A percentile compares a stretch with the other conserved stretches of the same genome.
These are phyloP conservation scores for Oceanodroma leucorhoa DNA, from an alignment of 2,797 vertebrate genomes.

Conservation along the genomic window DNA sequence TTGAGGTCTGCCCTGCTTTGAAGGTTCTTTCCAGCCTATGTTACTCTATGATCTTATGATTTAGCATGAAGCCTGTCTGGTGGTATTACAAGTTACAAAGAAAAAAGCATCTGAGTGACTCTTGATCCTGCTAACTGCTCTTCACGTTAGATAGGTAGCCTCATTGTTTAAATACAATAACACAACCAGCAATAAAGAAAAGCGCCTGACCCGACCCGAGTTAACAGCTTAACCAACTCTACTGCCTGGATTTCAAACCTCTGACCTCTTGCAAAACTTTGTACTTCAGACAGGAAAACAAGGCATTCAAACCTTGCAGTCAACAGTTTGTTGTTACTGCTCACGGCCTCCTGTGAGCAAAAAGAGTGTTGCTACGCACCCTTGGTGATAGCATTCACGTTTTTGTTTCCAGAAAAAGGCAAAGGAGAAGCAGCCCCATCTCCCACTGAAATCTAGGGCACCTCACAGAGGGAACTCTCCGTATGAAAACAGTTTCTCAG, in stretches of 20 bases:
- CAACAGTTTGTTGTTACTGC: not conserved
- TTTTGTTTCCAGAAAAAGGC: not conserved
- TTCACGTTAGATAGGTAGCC: not conserved
- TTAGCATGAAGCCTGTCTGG: not conserved
- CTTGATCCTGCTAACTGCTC: not conserved
- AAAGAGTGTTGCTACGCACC: rapidly evolving
- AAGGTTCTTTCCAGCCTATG: not conserved
- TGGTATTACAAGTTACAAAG: not conserved
- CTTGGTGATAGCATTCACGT: rapidly evolving
- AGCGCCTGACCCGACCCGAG: rapidly evolving
- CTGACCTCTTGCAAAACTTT: not conserved
- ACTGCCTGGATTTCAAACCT: not conserved
- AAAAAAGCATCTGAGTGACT: not conserved
- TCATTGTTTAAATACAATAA: rapidly evolving
- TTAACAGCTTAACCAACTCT: not conserved
- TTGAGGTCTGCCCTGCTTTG: not conserved
- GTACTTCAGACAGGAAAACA: not conserved
- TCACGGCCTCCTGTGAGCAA: rapidly evolving
- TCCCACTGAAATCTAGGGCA: not conserved
- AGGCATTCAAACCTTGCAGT: not conserved
- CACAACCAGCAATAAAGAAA: not conserved
- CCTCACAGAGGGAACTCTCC: not conserved
- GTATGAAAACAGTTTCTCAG: not conserved
- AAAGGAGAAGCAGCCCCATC: not conserved
- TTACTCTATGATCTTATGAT: not conserved